phyloP scores from a whole-genome alignment of 1,140 invertebrate genomes.

The Zaprionus capensis region DNA sequence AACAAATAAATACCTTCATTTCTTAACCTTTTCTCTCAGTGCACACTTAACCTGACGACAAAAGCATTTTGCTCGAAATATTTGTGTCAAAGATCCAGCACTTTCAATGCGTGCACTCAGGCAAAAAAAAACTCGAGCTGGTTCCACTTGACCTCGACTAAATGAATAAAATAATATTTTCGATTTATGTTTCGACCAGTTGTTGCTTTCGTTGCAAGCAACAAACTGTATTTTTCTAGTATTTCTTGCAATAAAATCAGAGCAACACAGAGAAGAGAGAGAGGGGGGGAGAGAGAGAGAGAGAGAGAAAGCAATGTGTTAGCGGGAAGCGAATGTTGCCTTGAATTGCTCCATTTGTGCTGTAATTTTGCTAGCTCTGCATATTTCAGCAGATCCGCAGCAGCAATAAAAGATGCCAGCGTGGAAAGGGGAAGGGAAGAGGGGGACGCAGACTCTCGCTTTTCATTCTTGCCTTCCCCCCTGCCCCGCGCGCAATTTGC shows the following conservation, averaged over 20 bases:
- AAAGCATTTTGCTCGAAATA: background rate
- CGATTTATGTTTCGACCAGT: background rate
- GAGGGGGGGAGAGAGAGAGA: background rate
- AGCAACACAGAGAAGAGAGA: background rate
- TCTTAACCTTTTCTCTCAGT: background rate
- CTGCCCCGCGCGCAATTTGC: slow-evolving; percentile 27
- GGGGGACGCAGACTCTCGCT: background rate
- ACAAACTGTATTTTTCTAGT: background rate
- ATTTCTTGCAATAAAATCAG: slow-evolving; percentile 2
- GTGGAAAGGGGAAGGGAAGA: background rate
- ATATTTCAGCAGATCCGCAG: slow-evolving; percentile 41
- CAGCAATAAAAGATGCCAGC: background rate
- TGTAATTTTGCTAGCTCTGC: slow-evolving; percentile 48
- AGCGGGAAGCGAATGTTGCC: slow-evolving; percentile 1
- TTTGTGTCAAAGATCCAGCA: slow-evolving; percentile 4
- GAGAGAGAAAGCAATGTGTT: background rate
- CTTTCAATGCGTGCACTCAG: background rate
- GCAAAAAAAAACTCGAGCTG: background rate
- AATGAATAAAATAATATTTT: slow-evolving; percentile 13
- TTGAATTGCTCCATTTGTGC: slow-evolving; percentile 47
- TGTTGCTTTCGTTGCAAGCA: background rate
- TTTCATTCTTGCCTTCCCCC: slow-evolving; percentile 27
- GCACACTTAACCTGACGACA: background rate
- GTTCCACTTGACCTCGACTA: background rate
- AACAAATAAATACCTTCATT: background rate